These are phyloP conservation scores for Vidua chalybeata DNA, from an alignment of 2,113 vertebrate genomes.

Conservation along the genomic window DNA sequence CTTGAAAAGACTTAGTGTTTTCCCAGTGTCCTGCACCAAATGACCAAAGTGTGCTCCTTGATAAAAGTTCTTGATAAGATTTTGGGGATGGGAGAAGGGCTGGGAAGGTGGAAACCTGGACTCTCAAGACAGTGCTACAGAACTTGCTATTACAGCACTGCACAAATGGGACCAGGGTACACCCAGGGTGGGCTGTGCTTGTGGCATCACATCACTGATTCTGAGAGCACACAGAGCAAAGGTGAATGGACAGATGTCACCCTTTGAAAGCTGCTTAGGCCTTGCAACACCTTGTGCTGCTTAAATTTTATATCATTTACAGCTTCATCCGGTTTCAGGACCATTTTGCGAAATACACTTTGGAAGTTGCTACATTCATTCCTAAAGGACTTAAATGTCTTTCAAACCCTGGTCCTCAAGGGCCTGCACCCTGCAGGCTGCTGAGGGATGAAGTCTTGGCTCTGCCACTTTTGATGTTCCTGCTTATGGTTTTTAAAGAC, in stretches of 20 bases:
- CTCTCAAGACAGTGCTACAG: background rate
- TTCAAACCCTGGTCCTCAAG: background rate
- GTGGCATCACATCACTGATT: background rate
- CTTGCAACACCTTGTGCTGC: background rate
- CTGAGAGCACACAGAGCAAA: background rate
- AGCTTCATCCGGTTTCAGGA: background rate
- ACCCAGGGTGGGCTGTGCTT: background rate
- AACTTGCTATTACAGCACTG: background rate
- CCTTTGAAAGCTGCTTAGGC: background rate
- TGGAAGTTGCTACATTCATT: background rate
- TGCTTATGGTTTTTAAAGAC: background rate
- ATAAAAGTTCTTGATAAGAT: background rate
- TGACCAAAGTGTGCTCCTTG: accelerated
- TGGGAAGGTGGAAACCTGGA: background rate
- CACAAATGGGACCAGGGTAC: background rate
- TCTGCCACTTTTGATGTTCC: background rate
- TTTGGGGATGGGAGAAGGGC: background rate
- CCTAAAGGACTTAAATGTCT: background rate
- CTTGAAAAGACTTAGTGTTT: background rate
- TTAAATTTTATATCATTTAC: background rate
- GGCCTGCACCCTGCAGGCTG: background rate
- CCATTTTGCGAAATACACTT: background rate
- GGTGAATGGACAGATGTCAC: background rate
- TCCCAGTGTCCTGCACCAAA: background rate
- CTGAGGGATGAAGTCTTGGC: background rate